phyloP scores from a whole-genome alignment of 2,888 invertebrate species.

The Acholoe squamosa region DNA sequence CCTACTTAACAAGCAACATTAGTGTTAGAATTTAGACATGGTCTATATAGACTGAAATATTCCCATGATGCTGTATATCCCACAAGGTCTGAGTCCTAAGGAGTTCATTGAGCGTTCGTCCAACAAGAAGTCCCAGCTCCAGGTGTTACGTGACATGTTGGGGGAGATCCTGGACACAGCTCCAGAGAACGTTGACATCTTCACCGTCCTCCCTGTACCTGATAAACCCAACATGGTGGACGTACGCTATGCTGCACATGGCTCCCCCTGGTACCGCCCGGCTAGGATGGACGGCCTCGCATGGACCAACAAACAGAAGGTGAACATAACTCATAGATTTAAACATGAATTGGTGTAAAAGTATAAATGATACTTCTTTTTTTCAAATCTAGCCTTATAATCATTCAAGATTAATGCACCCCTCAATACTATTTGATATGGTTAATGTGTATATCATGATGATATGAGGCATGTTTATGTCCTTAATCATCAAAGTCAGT shows the following conservation, averaged over 20 bases:
- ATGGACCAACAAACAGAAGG: slow-evolving; percentile 71
- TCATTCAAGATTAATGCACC: no score
- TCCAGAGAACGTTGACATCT: slow-evolving; percentile 94
- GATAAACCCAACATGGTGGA: slow-evolving; percentile 85
- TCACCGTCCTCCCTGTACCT: slow-evolving; percentile 92
- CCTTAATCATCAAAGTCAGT: no score
- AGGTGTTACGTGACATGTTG: slow-evolving; percentile 92
- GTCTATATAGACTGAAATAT: no score
- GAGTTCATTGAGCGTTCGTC: slow-evolving; percentile 89
- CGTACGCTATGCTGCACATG: slow-evolving; percentile 96
- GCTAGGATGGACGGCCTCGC: slow-evolving; percentile 97
- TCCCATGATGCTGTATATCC: no score
- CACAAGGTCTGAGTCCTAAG: slow-evolving; percentile 93
- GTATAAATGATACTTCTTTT: no score
- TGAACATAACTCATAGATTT: neutral
- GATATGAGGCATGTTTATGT: no score
- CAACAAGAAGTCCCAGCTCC: neutral
- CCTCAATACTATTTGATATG: no score
- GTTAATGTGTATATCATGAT: no score
- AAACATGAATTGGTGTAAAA: no score
- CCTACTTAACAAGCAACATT: no score
- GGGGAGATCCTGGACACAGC: slow-evolving; percentile 92
- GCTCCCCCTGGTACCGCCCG: slow-evolving; percentile 97
- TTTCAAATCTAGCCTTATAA: no score
- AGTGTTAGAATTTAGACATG: no score